Percentiles rank a stretch among this genome's conserved stretches.
Conservation (phyloP, 2,888 invertebrate genomes). For the Elysia crispata region DNA sequence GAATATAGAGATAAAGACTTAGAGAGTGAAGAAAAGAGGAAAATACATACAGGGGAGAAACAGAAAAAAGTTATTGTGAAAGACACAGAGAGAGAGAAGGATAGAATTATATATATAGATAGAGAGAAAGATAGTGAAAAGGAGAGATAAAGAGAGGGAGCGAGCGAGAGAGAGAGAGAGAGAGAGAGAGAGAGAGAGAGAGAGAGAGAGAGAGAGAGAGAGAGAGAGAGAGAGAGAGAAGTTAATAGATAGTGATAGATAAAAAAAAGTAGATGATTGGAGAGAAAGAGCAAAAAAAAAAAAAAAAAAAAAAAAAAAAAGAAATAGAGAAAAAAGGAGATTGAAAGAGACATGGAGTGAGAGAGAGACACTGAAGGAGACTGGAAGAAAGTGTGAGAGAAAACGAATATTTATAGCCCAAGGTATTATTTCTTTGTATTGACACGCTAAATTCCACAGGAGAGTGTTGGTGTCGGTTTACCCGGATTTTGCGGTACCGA, state of each 20-base stretch:
- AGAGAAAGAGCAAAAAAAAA: too few species aligned
- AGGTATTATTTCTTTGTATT: too few species aligned
- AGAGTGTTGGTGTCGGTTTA: too few species aligned
- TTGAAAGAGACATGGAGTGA: conserved; percentile 2
- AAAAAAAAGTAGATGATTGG: too few species aligned
- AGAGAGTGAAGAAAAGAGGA: conserved; percentile 23
- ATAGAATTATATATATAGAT: too few species aligned
- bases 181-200: conserved; percentile 32
- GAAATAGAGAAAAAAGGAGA: neutral
- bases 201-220: neutral
- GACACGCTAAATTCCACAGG: too few species aligned
- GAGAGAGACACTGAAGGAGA: too few species aligned
- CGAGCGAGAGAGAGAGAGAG: conserved; percentile 39
- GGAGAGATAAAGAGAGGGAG: conserved; percentile 14
- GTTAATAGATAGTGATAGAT: conserved; percentile 14
- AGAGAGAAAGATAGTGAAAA: too few species aligned
- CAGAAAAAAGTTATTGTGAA: too few species aligned
- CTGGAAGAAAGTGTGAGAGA: too few species aligned
- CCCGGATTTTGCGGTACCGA: too few species aligned
- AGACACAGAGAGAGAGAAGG: neutral
- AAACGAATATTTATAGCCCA: too few species aligned
- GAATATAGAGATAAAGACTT: conserved; percentile 35
- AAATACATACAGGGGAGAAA: neutral
- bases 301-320: neutral
- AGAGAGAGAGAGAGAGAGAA: conserved; percentile 5